phyloP scores from a whole-genome alignment of 2,888 invertebrate genomes.

The Synanthedon tipuliformis region DNA sequence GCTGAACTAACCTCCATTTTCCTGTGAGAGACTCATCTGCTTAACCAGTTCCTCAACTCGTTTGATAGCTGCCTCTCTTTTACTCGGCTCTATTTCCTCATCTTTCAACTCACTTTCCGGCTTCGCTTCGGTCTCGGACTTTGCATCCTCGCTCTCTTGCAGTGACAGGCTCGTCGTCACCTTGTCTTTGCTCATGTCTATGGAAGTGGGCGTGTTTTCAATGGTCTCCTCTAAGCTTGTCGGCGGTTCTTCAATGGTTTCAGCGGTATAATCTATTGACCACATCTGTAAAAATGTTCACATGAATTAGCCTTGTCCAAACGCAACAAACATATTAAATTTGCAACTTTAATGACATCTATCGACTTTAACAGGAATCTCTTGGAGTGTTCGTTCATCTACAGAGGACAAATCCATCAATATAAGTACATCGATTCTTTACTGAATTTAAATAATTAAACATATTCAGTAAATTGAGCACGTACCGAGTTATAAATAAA shows the following conservation, averaged over 20 bases:
- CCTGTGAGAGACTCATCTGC: conserved; percentile 82
- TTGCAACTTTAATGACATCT: too few relatives aligned
- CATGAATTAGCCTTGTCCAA: too few relatives aligned
- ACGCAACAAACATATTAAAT: too few relatives aligned
- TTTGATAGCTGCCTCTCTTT: conserved; percentile 65
- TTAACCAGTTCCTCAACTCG: conserved; percentile 77
- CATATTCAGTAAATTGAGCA: too few relatives aligned
- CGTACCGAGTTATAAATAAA: too few relatives aligned
- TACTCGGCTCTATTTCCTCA: conserved; percentile 35
- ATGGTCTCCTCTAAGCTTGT: conserved; percentile 55
- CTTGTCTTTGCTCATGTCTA: conserved; percentile 33
- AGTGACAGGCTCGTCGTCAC: conserved; percentile 24
- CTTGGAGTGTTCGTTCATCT: too few relatives aligned
- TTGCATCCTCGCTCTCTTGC: conserved; percentile 35
- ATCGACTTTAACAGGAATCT: too few relatives aligned
- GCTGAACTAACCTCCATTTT: conserved; percentile 63
- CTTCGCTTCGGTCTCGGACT: conserved; percentile 20
- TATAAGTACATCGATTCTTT: too few relatives aligned
- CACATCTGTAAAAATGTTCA: conserved; percentile 80
- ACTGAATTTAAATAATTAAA: too few relatives aligned
- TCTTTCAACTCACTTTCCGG: conserved; percentile 24
- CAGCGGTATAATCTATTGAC: conserved; percentile 89
- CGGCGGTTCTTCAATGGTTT: conserved; percentile 53
- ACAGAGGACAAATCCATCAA: too few relatives aligned
- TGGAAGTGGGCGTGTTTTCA: conserved; percentile 33